These are phyloP conservation scores for Corythoichthys intestinalis DNA, from an alignment of 2,113 vertebrate species.

Conservation along the genomic window DNA sequence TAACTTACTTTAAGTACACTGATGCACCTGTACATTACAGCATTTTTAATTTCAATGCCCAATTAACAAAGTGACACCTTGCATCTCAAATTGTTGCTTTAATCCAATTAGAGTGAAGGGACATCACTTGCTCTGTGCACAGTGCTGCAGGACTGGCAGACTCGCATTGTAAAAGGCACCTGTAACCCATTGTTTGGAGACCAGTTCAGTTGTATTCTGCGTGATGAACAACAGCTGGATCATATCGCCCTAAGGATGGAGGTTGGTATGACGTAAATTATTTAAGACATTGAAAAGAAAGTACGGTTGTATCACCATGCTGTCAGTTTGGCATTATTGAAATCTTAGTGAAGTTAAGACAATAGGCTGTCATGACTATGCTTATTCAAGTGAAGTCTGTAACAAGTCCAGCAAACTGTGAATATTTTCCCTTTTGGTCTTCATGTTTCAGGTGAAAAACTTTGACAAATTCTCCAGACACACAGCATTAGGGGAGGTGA, in stretches of 20 bases:
- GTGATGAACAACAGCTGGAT: slow-evolving; percentile 39
- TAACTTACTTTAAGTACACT: not conserved
- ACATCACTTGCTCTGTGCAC: slow-evolving; percentile 25
- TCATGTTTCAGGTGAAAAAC: slow-evolving; percentile 65
- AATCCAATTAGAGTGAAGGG: slow-evolving; percentile 31
- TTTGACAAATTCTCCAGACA: slow-evolving; percentile 76
- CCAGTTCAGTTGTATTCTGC: slow-evolving; percentile 65
- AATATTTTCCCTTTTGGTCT: slow-evolving; percentile 2
- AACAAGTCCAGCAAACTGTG: not conserved
- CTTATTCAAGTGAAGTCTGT: not conserved
- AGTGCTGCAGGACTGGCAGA: slow-evolving; percentile 67
- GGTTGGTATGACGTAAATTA: slow-evolving; percentile 32
- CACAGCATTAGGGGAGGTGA: slow-evolving; percentile 67
- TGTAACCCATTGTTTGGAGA: slow-evolving; percentile 68
- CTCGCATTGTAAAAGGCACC: slow-evolving; percentile 62
- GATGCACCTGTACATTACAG: not conserved
- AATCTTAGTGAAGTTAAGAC: too few species aligned
- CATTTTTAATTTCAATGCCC: not conserved
- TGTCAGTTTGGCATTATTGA: too few species aligned
- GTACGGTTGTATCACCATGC: too few species aligned
- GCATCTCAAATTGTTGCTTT: slow-evolving; percentile 1
- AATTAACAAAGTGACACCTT: not conserved
- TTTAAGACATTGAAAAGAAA: too few species aligned
- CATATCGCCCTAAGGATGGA: slow-evolving; percentile 68
- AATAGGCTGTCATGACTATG: not conserved